Evolutionary conservation across 2,113 vertebrate genomes (phyloP).

Genomic region (Paramormyrops kingsleyae): DNA sequence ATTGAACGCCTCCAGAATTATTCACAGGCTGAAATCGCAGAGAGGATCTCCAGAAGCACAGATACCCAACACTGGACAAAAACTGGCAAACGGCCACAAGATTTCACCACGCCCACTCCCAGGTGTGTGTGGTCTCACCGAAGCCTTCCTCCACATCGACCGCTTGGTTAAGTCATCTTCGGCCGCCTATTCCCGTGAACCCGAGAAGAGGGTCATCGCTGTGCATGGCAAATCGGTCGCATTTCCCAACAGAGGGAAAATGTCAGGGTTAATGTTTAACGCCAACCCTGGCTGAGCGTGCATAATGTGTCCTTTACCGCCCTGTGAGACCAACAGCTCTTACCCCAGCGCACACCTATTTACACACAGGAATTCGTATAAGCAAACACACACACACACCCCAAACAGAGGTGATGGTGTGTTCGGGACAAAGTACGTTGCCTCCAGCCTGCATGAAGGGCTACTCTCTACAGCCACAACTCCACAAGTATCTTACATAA

Average conservation of each 20-base stretch:
- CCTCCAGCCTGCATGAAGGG: background rate
- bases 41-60: background rate
- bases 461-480: background rate
- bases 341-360: background rate
- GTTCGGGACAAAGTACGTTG: background rate
- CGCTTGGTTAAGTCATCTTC: background rate
- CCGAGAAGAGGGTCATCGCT: background rate
- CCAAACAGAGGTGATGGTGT: background rate
- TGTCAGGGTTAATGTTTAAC: conserved; percentile 35
- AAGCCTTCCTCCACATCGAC: background rate
- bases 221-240: background rate
- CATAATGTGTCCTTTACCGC: background rate
- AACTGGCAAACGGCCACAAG: background rate
- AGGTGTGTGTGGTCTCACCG: background rate
- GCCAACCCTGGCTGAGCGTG: background rate
- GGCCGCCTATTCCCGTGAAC: background rate
- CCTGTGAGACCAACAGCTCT: background rate
- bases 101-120: background rate
- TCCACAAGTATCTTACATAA: conserved; percentile 7
- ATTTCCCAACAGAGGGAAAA: background rate
- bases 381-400: conserved; percentile 13
- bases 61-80: background rate
- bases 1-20: background rate
- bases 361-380: background rate
- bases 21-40: background rate